Conservation (phyloP, 2,888 invertebrate species). For the Lottia scabra region DNA sequence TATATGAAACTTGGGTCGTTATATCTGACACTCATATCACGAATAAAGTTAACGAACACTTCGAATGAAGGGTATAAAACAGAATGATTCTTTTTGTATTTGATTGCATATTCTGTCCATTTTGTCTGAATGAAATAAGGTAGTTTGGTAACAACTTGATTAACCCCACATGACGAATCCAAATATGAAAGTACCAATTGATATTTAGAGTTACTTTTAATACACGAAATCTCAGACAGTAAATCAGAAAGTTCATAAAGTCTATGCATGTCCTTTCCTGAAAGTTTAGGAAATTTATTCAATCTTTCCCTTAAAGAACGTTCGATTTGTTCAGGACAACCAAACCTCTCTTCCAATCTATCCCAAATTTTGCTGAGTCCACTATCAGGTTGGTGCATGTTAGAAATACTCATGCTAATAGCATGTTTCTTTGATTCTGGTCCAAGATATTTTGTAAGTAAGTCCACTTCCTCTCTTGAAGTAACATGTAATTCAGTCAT, state of each 20-base stretch:
- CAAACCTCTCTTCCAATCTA: slow-evolving; percentile 18
- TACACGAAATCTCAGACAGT: slow-evolving; percentile 17
- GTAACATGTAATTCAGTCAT: slow-evolving; percentile 13
- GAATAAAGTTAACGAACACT: slow-evolving; percentile 15
- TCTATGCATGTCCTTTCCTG: slow-evolving; percentile 10
- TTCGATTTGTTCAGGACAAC: slow-evolving; percentile 21
- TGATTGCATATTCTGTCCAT: slow-evolving; percentile 16
- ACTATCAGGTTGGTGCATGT: neutral
- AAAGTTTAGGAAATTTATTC: slow-evolving; percentile 11
- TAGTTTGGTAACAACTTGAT: slow-evolving; percentile 13
- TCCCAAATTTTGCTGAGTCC: slow-evolving; percentile 14
- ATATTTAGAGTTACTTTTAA: slow-evolving; percentile 12
- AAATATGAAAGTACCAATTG: slow-evolving; percentile 9
- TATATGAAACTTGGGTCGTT: slow-evolving; percentile 19
- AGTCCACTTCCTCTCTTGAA: slow-evolving; percentile 13
- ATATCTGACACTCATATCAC: slow-evolving; percentile 14
- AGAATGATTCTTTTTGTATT: slow-evolving; percentile 6
- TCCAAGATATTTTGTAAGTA: slow-evolving; percentile 23
- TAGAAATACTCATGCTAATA: neutral
- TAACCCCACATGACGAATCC: slow-evolving; percentile 3
- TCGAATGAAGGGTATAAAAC: slow-evolving; percentile 18
- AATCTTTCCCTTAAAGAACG: slow-evolving; percentile 11
- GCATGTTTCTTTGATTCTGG: slow-evolving; percentile 11
- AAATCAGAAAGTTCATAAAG: slow-evolving; percentile 22
- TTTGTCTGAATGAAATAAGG: slow-evolving; percentile 14